Percentiles rank a stretch among this genome's conserved stretches.
phyloP scores from a whole-genome alignment of 2,113 vertebrate species.

The Rhinichthys klamathensis region DNA sequence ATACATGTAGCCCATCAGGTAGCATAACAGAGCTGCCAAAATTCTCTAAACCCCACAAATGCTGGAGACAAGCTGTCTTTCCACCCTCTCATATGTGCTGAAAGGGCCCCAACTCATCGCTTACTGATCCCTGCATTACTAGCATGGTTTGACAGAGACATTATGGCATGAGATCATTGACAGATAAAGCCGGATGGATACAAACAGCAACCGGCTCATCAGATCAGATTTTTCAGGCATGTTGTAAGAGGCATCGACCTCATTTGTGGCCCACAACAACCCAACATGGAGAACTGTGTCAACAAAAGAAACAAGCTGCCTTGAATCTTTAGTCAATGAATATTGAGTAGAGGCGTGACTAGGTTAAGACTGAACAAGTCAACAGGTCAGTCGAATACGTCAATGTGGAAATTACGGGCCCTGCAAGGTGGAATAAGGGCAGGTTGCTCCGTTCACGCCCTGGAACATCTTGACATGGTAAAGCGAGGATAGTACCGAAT shows the following conservation, averaged over 20 bases:
- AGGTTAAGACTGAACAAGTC: background rate
- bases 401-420: background rate
- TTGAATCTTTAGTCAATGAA: constrained; percentile 7
- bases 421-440: background rate
- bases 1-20: constrained; percentile 68
- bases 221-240: constrained; percentile 67
- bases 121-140: constrained; percentile 58
- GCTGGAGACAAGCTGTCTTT: constrained; percentile 15
- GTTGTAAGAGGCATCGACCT: constrained; percentile 32
- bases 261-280: background rate
- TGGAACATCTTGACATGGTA: background rate
- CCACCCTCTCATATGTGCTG: constrained; percentile 25
- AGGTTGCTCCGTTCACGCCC: background rate
- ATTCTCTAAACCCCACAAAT: constrained; percentile 38
- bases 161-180: constrained; percentile 65
- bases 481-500: background rate
- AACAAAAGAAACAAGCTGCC: constrained; percentile 13
- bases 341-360: constrained; percentile 4
- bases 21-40: constrained; percentile 49
- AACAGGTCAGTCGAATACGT: background rate
- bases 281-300: background rate
- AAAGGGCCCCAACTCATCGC: constrained; percentile 40
- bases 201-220: constrained; percentile 71
- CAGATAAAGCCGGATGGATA: constrained; percentile 66
- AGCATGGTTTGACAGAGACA: constrained; percentile 59